These are phyloP conservation scores for Labia minor DNA, from an alignment of 2,888 invertebrate genomes.

Conservation along the genomic window DNA sequence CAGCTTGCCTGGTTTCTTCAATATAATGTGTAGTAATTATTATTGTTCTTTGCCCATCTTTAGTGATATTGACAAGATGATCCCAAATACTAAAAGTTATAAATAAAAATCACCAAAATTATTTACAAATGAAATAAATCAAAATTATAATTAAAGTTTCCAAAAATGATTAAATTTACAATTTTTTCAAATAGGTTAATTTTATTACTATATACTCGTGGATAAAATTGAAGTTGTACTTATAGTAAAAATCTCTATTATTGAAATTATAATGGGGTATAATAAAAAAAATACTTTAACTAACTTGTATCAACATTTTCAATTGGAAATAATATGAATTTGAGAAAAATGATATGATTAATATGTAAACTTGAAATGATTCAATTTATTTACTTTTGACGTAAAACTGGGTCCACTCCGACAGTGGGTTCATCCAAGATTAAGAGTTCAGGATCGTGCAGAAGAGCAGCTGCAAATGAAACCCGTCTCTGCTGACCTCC, in stretches of 20 bases:
- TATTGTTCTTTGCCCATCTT: slow-evolving; percentile 62
- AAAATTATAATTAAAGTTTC: slow-evolving; percentile 13
- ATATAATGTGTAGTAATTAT: slow-evolving; percentile 84
- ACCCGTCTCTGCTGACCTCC: slow-evolving; percentile 86
- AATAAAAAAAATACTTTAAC: too few species aligned
- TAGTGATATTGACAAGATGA: slow-evolving; percentile 66
- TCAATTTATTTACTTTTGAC: slow-evolving; percentile 49
- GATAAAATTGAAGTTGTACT: too few species aligned
- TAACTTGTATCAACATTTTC: neutral
- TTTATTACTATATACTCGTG: too few species aligned
- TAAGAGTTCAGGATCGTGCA: slow-evolving; percentile 77
- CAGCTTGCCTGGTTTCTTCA: slow-evolving; percentile 75
- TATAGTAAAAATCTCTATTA: too few species aligned
- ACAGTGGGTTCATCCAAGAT: slow-evolving; percentile 90
- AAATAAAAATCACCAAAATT: slow-evolving; percentile 19
- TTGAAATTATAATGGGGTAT: too few species aligned
- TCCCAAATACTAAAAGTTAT: slow-evolving; percentile 63
- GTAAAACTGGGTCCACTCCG: slow-evolving; percentile 82
- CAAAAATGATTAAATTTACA: neutral
- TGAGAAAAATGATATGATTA: neutral
- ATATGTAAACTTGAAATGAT: too few species aligned
- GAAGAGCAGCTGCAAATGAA: slow-evolving; percentile 76
- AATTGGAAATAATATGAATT: neutral
- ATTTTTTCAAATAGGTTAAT: too few species aligned
- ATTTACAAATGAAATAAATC: neutral